Evolutionary conservation across 2,113 vertebrate species (phyloP).

Genomic region (Hyperoodon ampullatus): DNA sequence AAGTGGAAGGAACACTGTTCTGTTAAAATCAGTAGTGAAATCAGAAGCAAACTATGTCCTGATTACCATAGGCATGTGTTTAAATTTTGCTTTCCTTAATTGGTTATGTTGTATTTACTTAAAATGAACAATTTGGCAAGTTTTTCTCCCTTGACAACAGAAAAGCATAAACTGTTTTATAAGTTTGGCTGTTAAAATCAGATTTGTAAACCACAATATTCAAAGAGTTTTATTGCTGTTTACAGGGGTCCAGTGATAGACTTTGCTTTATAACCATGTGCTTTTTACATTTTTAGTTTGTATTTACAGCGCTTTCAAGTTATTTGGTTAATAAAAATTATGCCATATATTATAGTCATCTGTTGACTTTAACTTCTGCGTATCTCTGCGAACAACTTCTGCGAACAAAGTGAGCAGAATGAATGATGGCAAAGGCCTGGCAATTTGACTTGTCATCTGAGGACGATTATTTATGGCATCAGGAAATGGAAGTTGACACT

Average conservation of each 20-base stretch:
- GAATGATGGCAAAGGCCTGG: constrained; percentile 45
- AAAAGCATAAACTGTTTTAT: constrained; percentile 88
- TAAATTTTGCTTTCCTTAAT: constrained; percentile 91
- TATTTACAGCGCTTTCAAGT: constrained; percentile 65
- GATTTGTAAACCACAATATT: constrained; percentile 86
- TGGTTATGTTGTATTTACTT: constrained; percentile 91
- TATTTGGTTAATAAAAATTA: constrained; percentile 61
- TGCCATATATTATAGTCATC: constrained; percentile 16
- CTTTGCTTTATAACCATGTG: constrained; percentile 69
- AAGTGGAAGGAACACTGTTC: constrained; percentile 86
- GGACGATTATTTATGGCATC: constrained; percentile 65
- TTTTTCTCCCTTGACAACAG: constrained; percentile 89
- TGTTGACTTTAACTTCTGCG: constrained; percentile 46
- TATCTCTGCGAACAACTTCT: constrained; percentile 5
- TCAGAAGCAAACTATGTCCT: constrained; percentile 90
- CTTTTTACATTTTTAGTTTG: constrained; percentile 75
- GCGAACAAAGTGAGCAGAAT: constrained; percentile 45
- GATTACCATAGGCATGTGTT: constrained; percentile 89
- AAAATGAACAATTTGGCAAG: constrained; percentile 91
- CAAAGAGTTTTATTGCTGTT: constrained; percentile 79
- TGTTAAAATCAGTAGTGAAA: constrained; percentile 90
- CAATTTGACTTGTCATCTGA: constrained; percentile 65
- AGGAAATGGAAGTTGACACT: constrained; percentile 59
- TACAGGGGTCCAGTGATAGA: constrained; percentile 72
- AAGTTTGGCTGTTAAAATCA: constrained; percentile 89